Percentiles rank a stretch among this genome's conserved stretches.
These are phyloP conservation scores for Ferrisia virgata DNA, from an alignment of 2,888 invertebrate genomes.

Conservation along the genomic window DNA sequence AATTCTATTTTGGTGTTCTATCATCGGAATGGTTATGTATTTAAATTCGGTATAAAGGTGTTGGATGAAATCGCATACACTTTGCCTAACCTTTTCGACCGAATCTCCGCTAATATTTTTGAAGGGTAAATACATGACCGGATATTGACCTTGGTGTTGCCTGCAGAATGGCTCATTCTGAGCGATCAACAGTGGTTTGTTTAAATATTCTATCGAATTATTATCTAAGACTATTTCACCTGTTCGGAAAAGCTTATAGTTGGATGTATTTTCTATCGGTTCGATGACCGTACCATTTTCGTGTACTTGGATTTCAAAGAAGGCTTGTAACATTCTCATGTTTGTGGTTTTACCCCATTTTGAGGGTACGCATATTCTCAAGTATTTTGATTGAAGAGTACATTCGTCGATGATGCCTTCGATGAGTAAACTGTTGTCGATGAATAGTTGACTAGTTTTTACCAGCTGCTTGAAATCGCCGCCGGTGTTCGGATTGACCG, in stretches of 20 bases:
- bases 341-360: conserved; percentile 15
- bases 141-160: neutral
- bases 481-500: neutral
- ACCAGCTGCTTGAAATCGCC: neutral
- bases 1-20: neutral
- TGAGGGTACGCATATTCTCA: neutral
- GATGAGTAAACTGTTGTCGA: neutral
- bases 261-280: neutral
- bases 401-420: conserved; percentile 1
- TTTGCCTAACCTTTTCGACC: neutral
- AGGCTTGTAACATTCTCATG: neutral
- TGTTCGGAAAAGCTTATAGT: neutral
- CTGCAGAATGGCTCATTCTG: neutral
- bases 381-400: neutral
- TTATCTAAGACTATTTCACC: neutral
- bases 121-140: neutral
- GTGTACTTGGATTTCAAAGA: neutral
- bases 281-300: neutral
- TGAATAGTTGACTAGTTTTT: neutral
- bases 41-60: neutral
- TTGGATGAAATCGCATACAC: neutral
- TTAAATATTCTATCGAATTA: neutral
- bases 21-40: neutral
- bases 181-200: neutral
- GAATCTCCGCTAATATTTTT: neutral